Evolutionary conservation across 2,888 invertebrate genomes (phyloP).

Genomic region (Drosophila borealis): DNA sequence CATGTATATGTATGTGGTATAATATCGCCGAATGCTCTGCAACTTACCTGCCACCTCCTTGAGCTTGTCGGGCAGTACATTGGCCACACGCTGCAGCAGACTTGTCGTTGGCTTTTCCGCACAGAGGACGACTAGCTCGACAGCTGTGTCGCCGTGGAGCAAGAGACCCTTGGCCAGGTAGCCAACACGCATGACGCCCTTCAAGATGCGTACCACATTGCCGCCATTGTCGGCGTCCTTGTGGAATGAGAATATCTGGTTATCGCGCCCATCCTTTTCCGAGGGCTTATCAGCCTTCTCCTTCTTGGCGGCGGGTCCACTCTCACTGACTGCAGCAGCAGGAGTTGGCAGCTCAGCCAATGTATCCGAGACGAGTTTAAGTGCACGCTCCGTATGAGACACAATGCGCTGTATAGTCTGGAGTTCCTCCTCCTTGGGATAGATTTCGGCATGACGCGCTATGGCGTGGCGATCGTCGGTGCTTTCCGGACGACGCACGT

Average conservation of each 20-base stretch:
- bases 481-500: slow-evolving; percentile 92
- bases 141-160: slow-evolving; percentile 94
- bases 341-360: slow-evolving; percentile 87
- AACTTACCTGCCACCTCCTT: slow-evolving; percentile 89
- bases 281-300: slow-evolving; percentile 86
- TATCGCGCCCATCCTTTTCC: slow-evolving; percentile 90
- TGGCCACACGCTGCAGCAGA: slow-evolving; percentile 94
- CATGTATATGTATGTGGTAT: slow-evolving; percentile 16
- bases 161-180: slow-evolving; percentile 94
- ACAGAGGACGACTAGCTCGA: slow-evolving; percentile 97
- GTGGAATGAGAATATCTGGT: slow-evolving; percentile 91
- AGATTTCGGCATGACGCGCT: slow-evolving; percentile 96
- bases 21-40: slow-evolving; percentile 5
- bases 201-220: slow-evolving; percentile 89
- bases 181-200: slow-evolving; percentile 98
- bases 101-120: slow-evolving; percentile 96
- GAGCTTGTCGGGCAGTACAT: slow-evolving; percentile 92
- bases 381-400: slow-evolving; percentile 95
- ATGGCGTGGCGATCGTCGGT: slow-evolving; percentile 98
- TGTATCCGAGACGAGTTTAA: slow-evolving; percentile 97
- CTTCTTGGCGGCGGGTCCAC: slow-evolving; percentile 68
- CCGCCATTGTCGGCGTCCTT: slow-evolving; percentile 87
- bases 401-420: slow-evolving; percentile 96
- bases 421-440: slow-evolving; percentile 95
- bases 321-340: slow-evolving; percentile 18